phyloP scores from a whole-genome alignment of 2,797 vertebrate genomes.

The Taeniopygia guttata region DNA sequence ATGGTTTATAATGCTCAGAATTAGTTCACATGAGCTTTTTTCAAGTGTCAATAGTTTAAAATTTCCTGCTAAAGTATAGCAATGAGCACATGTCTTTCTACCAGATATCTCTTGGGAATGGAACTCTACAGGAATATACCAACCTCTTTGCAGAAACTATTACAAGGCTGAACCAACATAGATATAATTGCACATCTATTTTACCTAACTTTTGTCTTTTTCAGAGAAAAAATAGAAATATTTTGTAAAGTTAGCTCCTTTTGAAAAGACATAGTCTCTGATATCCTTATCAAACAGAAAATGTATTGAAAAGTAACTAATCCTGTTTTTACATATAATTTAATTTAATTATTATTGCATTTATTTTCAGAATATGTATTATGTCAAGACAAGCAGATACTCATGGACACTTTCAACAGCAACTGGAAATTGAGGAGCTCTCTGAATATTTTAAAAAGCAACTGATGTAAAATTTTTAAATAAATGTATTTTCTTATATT shows the following conservation, averaged over 20 bases:
- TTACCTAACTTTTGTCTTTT: not conserved
- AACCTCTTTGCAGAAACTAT: not conserved
- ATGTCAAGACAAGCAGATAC: not conserved
- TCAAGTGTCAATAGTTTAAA: not conserved
- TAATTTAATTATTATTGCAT: not conserved
- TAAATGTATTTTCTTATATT: constrained; percentile 44
- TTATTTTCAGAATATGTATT: not conserved
- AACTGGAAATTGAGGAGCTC: not conserved
- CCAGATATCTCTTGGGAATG: not conserved
- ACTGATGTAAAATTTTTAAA: not conserved
- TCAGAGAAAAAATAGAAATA: not conserved
- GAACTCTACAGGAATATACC: not conserved
- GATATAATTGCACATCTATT: not conserved
- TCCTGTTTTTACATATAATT: not conserved
- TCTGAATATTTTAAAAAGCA: not conserved
- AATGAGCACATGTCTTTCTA: not conserved
- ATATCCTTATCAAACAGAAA: not conserved
- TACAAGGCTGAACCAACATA: not conserved
- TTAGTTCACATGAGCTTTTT: not conserved
- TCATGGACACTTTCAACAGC: not conserved
- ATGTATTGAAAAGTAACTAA: not conserved
- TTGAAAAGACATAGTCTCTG: not conserved
- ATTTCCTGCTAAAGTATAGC: not conserved
- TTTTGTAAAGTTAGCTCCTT: not conserved
- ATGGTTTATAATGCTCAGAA: not conserved